Conservation (phyloP, 53 echinoderm and acorn worm species). For the Stichopus horrens region DNA sequence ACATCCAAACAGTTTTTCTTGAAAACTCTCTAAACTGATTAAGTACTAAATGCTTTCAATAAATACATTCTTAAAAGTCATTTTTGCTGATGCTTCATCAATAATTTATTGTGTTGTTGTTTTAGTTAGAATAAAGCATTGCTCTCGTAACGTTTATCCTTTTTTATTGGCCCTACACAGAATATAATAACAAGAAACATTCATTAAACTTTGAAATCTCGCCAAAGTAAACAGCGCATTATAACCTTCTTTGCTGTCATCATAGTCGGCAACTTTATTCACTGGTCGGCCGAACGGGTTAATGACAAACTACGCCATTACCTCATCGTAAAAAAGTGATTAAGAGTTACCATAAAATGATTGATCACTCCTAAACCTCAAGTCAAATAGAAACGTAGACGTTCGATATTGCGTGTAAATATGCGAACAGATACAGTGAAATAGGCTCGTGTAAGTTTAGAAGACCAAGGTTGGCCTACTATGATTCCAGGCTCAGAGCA, state of each 20-base stretch:
- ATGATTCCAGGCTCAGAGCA: no score
- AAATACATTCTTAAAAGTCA: no score
- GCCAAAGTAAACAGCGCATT: not conserved
- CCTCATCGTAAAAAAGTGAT: not conserved
- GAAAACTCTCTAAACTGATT: no score
- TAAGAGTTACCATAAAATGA: not conserved
- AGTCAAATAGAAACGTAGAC: not conserved
- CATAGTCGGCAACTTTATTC: not conserved
- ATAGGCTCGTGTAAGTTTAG: not conserved
- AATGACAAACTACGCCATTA: not conserved
- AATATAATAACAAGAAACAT: not conserved
- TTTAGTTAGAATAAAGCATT: no score
- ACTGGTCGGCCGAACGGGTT: not conserved
- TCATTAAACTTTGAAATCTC: not conserved
- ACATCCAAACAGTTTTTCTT: no score
- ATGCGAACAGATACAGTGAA: not conserved
- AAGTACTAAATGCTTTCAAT: no score
- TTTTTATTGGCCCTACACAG: not conserved
- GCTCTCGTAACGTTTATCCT: not conserved
- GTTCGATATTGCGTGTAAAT: not conserved
- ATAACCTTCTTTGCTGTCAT: not conserved
- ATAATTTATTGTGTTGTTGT: no score
- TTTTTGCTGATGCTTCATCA: no score
- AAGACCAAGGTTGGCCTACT: not conserved
- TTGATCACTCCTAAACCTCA: not conserved